Evolutionary conservation across 2,888 invertebrate genomes (phyloP).

Genomic region (Brenthis daphne): DNA sequence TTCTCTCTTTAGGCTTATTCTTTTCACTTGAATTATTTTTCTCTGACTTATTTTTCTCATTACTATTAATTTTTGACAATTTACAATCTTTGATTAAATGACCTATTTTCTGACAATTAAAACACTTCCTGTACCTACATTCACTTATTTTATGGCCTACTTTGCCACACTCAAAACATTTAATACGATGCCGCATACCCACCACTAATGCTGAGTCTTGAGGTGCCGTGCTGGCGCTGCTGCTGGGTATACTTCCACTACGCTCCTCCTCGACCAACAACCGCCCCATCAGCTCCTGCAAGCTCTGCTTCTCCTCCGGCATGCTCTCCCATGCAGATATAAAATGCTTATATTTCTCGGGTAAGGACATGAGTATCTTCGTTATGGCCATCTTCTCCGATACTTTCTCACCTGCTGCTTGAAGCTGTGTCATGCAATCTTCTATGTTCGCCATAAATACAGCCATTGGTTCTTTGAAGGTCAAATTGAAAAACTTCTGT

Average conservation of each 20-base stretch:
- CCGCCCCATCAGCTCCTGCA: conserved; percentile 40
- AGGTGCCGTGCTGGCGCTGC: background rate
- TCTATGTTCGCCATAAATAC: conserved; percentile 44
- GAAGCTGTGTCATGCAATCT: conserved; percentile 43
- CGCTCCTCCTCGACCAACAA: conserved; percentile 41
- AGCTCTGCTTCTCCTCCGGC: conserved; percentile 38
- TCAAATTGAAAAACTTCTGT: conserved; percentile 34
- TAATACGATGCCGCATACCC: conserved; percentile 6
- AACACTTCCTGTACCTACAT: conserved; percentile 14
- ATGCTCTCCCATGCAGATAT: conserved; percentile 48
- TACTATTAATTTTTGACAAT: background rate
- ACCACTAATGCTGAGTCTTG: conserved; percentile 6
- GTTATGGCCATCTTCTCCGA: conserved; percentile 44
- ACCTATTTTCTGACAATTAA: conserved; percentile 4
- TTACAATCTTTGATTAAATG: conserved; percentile 8
- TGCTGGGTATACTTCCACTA: conserved; percentile 1
- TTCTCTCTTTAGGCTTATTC: background rate
- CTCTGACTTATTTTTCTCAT: conserved; percentile 2
- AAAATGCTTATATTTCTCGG: conserved; percentile 50
- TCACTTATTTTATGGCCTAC: conserved; percentile 22
- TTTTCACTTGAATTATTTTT: conserved; percentile 13
- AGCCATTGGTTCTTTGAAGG: conserved; percentile 41
- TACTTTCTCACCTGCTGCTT: background rate
- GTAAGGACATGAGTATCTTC: conserved; percentile 47
- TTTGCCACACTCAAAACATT: conserved; percentile 27